A percentile compares a stretch with the other conserved stretches of the same genome.
Evolutionary conservation across 2,113 vertebrate species (phyloP).

Genomic region (Monarcha castaneiventris): DNA sequence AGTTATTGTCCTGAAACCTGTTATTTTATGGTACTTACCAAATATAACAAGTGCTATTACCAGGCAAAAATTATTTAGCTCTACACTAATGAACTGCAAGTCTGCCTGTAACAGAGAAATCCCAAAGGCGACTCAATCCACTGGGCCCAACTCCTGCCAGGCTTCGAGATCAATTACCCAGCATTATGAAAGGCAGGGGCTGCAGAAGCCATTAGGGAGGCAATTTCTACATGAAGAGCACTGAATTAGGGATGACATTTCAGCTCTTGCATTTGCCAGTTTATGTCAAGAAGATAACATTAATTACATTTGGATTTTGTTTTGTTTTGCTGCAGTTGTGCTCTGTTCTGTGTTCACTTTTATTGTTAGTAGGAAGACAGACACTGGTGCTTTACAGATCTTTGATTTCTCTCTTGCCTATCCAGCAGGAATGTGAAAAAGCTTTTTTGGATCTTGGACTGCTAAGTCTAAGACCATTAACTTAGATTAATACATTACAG

Average conservation of each 20-base stretch:
- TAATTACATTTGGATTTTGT: constrained; percentile 63
- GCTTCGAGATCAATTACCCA: constrained; percentile 43
- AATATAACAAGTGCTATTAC: neutral
- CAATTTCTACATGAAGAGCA: constrained; percentile 33
- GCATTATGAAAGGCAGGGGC: constrained; percentile 44
- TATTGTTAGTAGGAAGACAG: neutral
- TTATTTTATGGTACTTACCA: neutral
- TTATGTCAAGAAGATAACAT: constrained; percentile 49
- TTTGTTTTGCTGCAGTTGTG: constrained; percentile 43
- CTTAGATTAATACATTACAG: neutral
- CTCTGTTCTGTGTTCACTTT: constrained; percentile 55
- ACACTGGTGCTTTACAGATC: neutral
- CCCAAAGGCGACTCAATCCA: neutral
- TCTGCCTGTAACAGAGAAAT: constrained; percentile 21
- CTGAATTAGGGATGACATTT: constrained; percentile 63
- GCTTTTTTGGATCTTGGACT: neutral
- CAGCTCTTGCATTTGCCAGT: constrained; percentile 51
- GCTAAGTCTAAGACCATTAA: neutral
- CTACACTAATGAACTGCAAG: neutral
- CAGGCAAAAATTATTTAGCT: neutral
- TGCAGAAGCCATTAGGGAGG: constrained; percentile 53
- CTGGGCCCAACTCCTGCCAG: neutral
- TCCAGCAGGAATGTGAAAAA: neutral
- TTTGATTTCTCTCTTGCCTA: neutral
- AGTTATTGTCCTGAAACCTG: neutral